Evolutionary conservation across 2,888 invertebrate species (phyloP), one percentile per base, ranked within the genome.

Genomic region (Timandra comae): DNA sequence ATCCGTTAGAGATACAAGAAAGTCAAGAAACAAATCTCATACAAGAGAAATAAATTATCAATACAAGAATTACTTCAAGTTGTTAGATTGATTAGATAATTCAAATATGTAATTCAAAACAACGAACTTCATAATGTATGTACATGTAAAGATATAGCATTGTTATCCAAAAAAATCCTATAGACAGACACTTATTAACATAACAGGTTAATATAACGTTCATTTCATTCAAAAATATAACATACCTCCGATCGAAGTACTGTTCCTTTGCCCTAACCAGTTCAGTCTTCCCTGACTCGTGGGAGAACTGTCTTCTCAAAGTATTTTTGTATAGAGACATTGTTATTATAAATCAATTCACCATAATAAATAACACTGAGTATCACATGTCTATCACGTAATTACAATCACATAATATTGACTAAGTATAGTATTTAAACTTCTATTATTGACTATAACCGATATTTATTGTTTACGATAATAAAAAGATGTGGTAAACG

Each of bases 301-400:
- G 80, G 13, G 85, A 85, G 49, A 73, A 81, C 46, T 85, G 85
- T 31, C 85, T 60, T 28, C 80, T 66, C 52, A 84, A 65, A 75
- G 77, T 68, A 12, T 53, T 60, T 44, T 56, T 61, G 29, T 32
- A 49, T 35, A 50, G 30, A 35, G 43, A 43, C 52, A 47, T 51
- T 36, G 28, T 52, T 35, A 43, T 22, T 24, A 21, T 23, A 35
- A 38, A 30, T 35, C 44, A 52, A 41, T 43, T 31, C 33, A 33
- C 21, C 12, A 30, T 31, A 31, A 37, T 23, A 26, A 13, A 22
- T 23, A 30, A 33, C 27, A 31, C 30, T 29, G 30, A 20, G 23
- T 6, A 7, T 10, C 12, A 27, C 25, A 21, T 8, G 6, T 7
- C 24, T 25, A 13, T 5, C 10, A 9, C 21, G 31, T 16, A 35